Evolutionary conservation across 2,113 vertebrate species (phyloP), one percentile per base, ranked within the genome.

Genomic region (Cyprinus carpio): DNA sequence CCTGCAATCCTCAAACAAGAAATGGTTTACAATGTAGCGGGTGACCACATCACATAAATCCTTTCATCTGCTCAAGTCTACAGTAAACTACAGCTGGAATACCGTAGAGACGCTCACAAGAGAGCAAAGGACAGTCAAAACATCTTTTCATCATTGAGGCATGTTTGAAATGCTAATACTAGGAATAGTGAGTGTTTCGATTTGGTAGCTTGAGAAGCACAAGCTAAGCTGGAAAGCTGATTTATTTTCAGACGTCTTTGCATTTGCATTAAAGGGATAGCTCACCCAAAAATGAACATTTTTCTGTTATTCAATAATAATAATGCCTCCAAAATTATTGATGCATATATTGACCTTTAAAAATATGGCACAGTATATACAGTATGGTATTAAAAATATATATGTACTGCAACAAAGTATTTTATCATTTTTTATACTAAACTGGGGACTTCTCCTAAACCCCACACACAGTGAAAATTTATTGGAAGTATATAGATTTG

Each of bases 21-120:
- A 16, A 16, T 23, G 58, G 15, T 64, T 64, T 64, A 29, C 62
- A 27, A 12, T 40, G 9, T 46, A n/a, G 29, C 25, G 31, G 75
- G 86, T 75, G 77, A 18, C 87, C 72, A 75, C 67, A 79, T 69
- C 78, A 65, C 51, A 67, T 23, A 29, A 23, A 67, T 60, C 23
- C 6, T 71, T 31, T 79, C 75, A 74, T 84, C 49, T 75, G 20
- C 27, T 27, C 23, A 9, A 56, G 15, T 15, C 29, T 20, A 49
- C 37, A 23, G 54, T 64, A 77, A 51, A 84, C 29, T 69, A 67
- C 31, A 51, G 29, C 75, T 69, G 25, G 23, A 64, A 34, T 12
- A 15, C 34, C 27, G 31, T 46, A 43, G 37, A 16, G 23, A 65
- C 1, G 7, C 58, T 65, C 78, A 37, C 31, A 16, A 13, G 27